Evolutionary conservation across 1,140 invertebrate species (phyloP), one percentile per base, ranked within the genome.

Genomic region (Papilio dardanus): DNA sequence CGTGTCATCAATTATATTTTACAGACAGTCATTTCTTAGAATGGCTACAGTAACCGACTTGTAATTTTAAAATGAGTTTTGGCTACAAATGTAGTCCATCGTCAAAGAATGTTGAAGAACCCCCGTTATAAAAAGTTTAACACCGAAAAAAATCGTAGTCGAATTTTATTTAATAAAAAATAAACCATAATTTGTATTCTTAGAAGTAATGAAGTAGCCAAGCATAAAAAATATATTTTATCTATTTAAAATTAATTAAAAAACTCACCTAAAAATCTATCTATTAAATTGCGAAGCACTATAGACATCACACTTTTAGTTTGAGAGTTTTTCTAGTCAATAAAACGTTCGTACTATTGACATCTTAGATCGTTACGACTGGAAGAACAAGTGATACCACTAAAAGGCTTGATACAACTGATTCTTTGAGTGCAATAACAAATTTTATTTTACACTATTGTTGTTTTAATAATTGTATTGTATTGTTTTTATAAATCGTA

Each of bases 281-380:
- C 54, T 24, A 62, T 62, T 28, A 62, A 62, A 62, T 62, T 62
- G 4, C 54, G 54, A 62, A 28, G 3, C 54, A 62, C 54, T 62
- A 28, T 28, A 62, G 54, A 62, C 54, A 62, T 62, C 14, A 24
- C 54, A 62, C 54, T 62, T 28, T 5, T 12, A 3, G 6, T 14
- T 4, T 2, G 21, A 54, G 50, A 10, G 21, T 10, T 21, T 24
- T 62, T 28, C 24, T 62, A 62, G 24, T 62, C 24, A 62, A 62
- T 62, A 10, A 28, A 30, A 28, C 54, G 54, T 62, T 14, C 54
- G 54, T 62, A 62, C 54, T 28, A 28, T 62, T 62, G 54, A 62
- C 54, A 54, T 54, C 50, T 54, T 54, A 54, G 3, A 12, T 54
- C 10, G 21, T 24, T 54, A 54, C 30, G 54, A 62, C 21, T 28